Evolutionary conservation across 2,888 invertebrate species (phyloP).

Genomic region (Camponotus fellah): DNA sequence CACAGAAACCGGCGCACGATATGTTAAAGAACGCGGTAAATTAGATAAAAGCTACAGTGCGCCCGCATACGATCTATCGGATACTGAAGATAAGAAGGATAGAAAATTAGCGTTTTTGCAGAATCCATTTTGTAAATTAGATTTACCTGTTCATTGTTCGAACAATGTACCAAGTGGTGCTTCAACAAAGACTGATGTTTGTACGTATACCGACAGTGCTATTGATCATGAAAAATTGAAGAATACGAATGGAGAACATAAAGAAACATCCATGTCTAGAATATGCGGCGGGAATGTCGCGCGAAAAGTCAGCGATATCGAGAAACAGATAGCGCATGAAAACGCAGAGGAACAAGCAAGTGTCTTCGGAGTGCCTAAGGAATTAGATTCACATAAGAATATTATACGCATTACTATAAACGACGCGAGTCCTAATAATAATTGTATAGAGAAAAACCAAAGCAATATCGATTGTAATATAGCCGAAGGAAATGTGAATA

Average conservation of each 20-base stretch:
- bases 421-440: constrained; percentile 61
- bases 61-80: constrained; percentile 91
- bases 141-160: constrained; percentile 59
- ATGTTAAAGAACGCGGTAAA: constrained; percentile 86
- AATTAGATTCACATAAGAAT: constrained; percentile 59
- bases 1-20: constrained; percentile 56
- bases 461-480: constrained; percentile 71
- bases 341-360: constrained; percentile 53
- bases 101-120: constrained; percentile 63
- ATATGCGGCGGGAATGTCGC: constrained; percentile 72
- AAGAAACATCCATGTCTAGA: constrained; percentile 50
- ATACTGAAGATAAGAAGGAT: constrained; percentile 77
- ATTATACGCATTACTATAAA: constrained; percentile 66
- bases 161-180: constrained; percentile 71
- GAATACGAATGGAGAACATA: constrained; percentile 49
- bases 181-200: constrained; percentile 77
- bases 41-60: constrained; percentile 94
- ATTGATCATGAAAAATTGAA: constrained; percentile 61
- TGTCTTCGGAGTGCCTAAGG: constrained; percentile 55
- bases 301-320: constrained; percentile 73
- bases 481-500: constrained; percentile 58
- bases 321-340: constrained; percentile 63
- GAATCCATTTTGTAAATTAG: constrained; percentile 56
- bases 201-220: constrained; percentile 63
- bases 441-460: constrained; percentile 67